These are phyloP conservation scores for Phaetusa simplex DNA, from an alignment of 2,113 vertebrate genomes.

Conservation along the genomic window DNA sequence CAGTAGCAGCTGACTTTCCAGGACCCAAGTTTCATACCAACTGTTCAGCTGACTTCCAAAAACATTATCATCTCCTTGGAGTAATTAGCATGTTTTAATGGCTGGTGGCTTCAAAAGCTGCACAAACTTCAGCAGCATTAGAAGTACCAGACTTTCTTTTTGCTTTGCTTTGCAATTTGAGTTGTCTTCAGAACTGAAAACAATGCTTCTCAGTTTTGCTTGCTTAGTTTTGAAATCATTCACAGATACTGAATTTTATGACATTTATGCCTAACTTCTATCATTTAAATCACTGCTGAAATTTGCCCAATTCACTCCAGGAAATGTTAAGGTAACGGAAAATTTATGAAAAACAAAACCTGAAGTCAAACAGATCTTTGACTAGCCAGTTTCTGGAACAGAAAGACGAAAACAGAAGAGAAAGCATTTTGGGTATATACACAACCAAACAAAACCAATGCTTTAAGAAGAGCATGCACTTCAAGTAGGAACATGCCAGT, in stretches of 20 bases:
- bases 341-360: background rate
- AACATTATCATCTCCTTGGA: background rate
- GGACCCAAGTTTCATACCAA: background rate
- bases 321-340: background rate
- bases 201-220: background rate
- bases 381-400: background rate
- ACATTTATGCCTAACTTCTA: background rate
- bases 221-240: background rate
- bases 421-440: background rate
- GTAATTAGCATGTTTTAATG: background rate
- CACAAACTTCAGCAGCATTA: background rate
- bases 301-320: background rate
- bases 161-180: background rate
- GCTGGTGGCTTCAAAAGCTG: background rate
- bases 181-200: background rate
- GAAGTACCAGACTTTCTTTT: background rate
- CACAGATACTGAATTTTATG: background rate
- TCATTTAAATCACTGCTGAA: background rate
- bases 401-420: slow-evolving; percentile 25
- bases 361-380: background rate
- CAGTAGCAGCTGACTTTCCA: background rate
- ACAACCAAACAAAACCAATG: background rate
- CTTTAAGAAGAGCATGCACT: background rate
- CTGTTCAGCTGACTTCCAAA: background rate
- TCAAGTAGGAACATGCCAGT: background rate